Evolutionary conservation across 2,888 invertebrate genomes (phyloP).

Genomic region (Lysandra bellargus): DNA sequence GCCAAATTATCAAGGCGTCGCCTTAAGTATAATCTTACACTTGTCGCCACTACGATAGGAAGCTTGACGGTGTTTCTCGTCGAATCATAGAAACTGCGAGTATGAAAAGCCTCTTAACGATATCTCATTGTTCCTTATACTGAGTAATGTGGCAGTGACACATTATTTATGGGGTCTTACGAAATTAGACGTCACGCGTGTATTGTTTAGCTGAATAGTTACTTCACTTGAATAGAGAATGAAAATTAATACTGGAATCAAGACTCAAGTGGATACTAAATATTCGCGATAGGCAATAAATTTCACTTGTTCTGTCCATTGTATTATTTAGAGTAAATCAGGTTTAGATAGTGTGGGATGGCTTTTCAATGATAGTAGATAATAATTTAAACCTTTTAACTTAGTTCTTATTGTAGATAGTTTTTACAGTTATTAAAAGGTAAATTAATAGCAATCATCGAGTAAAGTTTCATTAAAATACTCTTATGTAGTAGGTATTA

Average conservation of each 20-base stretch:
- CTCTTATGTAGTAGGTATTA: not conserved
- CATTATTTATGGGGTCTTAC: constrained; percentile 46
- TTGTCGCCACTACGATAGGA: not conserved
- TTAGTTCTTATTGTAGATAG: not conserved
- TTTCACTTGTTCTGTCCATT: constrained; percentile 22
- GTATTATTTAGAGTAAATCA: constrained; percentile 21
- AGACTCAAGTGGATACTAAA: constrained; percentile 12
- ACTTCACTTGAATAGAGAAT: constrained; percentile 42
- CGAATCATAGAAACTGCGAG: not conserved
- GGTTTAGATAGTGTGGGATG: constrained; percentile 20
- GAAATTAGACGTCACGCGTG: constrained; percentile 45
- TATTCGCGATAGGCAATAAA: constrained; percentile 16
- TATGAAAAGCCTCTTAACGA: constrained; percentile 34
- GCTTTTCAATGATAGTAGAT: not conserved
- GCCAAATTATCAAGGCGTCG: too few relatives aligned
- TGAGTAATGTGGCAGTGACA: constrained; percentile 46
- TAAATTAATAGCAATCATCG: not conserved
- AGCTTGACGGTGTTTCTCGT: not conserved
- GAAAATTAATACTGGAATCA: constrained; percentile 39
- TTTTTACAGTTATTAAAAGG: not conserved
- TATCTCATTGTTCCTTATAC: constrained; percentile 44
- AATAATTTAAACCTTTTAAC: not conserved
- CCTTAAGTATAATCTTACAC: not conserved
- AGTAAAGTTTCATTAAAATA: not conserved
- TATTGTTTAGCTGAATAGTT: constrained; percentile 45